These are phyloP conservation scores for Meriones unguiculatus DNA, from an alignment of 2,113 vertebrate species.

Conservation along the genomic window DNA sequence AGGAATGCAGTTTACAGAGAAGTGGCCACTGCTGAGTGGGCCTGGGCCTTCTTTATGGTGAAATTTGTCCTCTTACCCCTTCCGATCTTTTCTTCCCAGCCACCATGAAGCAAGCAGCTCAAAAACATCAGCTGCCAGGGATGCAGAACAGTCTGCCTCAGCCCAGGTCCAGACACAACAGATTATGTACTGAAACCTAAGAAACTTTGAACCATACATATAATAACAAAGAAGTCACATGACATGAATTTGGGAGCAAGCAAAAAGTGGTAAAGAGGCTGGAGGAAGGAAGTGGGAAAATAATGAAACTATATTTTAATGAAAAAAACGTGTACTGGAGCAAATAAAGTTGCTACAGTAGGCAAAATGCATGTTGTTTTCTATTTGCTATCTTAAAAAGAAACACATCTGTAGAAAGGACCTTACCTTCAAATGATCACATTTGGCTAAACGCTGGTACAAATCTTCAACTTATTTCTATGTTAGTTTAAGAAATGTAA, in stretches of 20 bases:
- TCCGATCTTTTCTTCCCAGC: background rate
- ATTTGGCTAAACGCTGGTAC: slow-evolving; percentile 74
- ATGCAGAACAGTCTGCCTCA: background rate
- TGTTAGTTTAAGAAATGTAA: slow-evolving; percentile 70
- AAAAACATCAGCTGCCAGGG: background rate
- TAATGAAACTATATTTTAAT: background rate
- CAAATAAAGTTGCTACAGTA: background rate
- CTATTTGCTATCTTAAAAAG: slow-evolving; percentile 64
- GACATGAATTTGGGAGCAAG: background rate
- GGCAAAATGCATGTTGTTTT: background rate
- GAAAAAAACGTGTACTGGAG: background rate
- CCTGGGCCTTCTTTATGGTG: background rate
- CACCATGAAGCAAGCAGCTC: background rate
- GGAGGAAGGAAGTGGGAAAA: background rate
- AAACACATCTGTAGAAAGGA: slow-evolving; percentile 66
- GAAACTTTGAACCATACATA: background rate
- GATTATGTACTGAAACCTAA: background rate
- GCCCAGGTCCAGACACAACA: background rate
- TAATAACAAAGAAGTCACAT: background rate
- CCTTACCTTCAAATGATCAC: slow-evolving; percentile 73
- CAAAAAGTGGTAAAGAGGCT: no score
- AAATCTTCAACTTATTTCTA: slow-evolving; percentile 75
- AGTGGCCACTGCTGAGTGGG: background rate
- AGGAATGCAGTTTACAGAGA: background rate
- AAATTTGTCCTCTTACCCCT: background rate